Conservation (phyloP, 2,797 vertebrate genomes). For the Sphenodon punctatus region DNA sequence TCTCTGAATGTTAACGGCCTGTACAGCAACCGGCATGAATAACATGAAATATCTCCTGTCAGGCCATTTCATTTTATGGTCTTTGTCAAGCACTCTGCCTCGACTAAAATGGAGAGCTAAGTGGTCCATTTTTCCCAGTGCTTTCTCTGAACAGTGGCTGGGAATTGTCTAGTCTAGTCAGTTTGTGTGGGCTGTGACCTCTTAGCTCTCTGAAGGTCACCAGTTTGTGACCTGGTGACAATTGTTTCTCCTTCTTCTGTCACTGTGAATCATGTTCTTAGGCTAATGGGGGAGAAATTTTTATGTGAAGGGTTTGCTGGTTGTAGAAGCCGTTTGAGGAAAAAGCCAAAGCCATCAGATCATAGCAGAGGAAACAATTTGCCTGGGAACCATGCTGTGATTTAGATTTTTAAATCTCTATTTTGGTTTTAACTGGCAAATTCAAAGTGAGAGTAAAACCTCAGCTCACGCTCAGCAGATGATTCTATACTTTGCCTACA, state of each 20-base stretch:
- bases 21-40: not conserved
- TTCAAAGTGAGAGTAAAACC: not conserved
- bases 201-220: conserved; percentile 71
- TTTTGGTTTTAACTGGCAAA: not conserved
- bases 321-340: not conserved
- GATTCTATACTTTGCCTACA: not conserved
- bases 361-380: not conserved
- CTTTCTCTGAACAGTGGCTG: conserved; percentile 65
- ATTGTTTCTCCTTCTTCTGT: not conserved
- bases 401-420: not conserved
- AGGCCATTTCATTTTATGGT: not conserved
- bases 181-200: conserved; percentile 67
- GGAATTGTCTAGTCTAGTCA: conserved; percentile 44
- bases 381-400: not conserved
- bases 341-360: not conserved
- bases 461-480: not conserved
- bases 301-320: not conserved
- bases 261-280: not conserved
- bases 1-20: not conserved
- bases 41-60: not conserved
- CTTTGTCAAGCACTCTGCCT: not conserved
- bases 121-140: not conserved
- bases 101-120: not conserved
- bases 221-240: conserved; percentile 70
- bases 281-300: not conserved